Percentiles rank a stretch among this genome's conserved stretches.
Conservation (phyloP, 2,888 invertebrate genomes). For the Lydus trimaculatus region DNA sequence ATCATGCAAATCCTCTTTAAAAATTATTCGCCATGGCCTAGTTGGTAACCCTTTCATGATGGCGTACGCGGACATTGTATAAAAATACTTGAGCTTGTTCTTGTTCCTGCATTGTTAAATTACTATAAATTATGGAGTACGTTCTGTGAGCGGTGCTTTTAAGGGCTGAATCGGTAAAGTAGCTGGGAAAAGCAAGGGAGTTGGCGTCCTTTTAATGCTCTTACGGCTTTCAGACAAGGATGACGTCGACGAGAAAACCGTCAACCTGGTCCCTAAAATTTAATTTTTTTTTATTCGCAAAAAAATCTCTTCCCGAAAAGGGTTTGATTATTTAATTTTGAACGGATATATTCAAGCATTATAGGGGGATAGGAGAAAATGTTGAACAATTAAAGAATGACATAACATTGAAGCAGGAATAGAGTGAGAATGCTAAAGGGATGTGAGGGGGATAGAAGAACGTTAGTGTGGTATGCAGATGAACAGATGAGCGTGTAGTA, state of each 20-base stretch:
- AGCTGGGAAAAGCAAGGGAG: constrained; percentile 45
- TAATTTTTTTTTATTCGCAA: not conserved
- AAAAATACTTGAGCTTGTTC: constrained; percentile 41
- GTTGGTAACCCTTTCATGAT: constrained; percentile 30
- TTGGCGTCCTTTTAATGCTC: constrained; percentile 48
- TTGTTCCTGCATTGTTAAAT: constrained; percentile 52
- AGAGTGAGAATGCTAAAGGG: constrained; percentile 8
- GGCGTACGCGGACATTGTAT: constrained; percentile 31
- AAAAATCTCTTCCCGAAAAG: constrained; percentile 6
- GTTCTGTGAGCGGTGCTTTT: constrained; percentile 49
- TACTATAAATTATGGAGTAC: constrained; percentile 55
- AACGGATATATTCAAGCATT: constrained; percentile 12
- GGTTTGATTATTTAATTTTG: constrained; percentile 14
- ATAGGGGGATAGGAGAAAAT: constrained; percentile 3
- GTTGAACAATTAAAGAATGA: constrained; percentile 45
- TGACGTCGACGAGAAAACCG: constrained; percentile 34
- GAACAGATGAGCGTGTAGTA: constrained; percentile 53
- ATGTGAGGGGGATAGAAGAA: constrained; percentile 24
- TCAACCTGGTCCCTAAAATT: constrained; percentile 25
- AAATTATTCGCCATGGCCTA: constrained; percentile 34
- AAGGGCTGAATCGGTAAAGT: constrained; percentile 51
- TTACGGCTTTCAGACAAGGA: constrained; percentile 42
- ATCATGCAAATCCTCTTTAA: constrained; percentile 46
- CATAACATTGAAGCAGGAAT: constrained; percentile 20
- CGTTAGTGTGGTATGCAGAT: constrained; percentile 57